Evolutionary conservation across 2,888 invertebrate species (phyloP).

Genomic region (Andrena hattorfiana): DNA sequence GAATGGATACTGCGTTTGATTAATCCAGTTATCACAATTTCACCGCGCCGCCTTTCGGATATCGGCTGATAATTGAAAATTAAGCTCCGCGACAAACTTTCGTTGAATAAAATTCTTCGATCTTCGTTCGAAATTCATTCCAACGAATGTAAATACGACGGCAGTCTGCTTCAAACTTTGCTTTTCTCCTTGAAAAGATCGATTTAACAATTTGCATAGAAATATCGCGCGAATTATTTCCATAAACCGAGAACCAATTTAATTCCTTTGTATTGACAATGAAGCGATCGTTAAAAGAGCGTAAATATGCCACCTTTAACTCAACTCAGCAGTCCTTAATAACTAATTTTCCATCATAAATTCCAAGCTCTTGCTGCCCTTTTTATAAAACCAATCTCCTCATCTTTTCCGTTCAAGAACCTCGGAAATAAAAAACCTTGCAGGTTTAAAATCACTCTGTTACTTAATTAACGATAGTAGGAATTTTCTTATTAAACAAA

Average conservation of each 20-base stretch:
- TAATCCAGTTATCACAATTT: slow-evolving; percentile 12
- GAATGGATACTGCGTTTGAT: not conserved
- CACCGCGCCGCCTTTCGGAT: slow-evolving; percentile 14
- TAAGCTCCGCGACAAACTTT: slow-evolving; percentile 60
- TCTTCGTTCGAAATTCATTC: slow-evolving; percentile 42
- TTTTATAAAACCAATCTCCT: too few species aligned
- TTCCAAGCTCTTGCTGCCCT: too few species aligned
- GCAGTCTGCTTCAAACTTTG: slow-evolving; percentile 3
- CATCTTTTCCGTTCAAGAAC: too few species aligned
- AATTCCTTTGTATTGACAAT: slow-evolving; percentile 2
- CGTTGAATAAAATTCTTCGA: slow-evolving; percentile 26
- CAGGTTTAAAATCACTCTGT: too few species aligned
- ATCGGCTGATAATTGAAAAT: slow-evolving; percentile 73
- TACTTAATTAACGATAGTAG: too few species aligned
- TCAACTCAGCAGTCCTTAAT: too few species aligned
- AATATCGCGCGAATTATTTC: slow-evolving; percentile 11
- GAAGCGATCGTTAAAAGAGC: not conserved
- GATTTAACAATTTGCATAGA: slow-evolving; percentile 22
- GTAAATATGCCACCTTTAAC: not conserved
- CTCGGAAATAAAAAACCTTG: too few species aligned
- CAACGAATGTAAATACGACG: slow-evolving; percentile 30
- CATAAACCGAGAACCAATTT: slow-evolving; percentile 2
- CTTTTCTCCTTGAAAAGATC: slow-evolving; percentile 17
- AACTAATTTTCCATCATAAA: too few species aligned
- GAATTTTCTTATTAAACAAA: too few species aligned